A percentile compares a stretch with the other conserved stretches of the same genome.
Conservation (phyloP, 64 coral and sea anemone genomes). For the Dendronephthya gigantea region DNA sequence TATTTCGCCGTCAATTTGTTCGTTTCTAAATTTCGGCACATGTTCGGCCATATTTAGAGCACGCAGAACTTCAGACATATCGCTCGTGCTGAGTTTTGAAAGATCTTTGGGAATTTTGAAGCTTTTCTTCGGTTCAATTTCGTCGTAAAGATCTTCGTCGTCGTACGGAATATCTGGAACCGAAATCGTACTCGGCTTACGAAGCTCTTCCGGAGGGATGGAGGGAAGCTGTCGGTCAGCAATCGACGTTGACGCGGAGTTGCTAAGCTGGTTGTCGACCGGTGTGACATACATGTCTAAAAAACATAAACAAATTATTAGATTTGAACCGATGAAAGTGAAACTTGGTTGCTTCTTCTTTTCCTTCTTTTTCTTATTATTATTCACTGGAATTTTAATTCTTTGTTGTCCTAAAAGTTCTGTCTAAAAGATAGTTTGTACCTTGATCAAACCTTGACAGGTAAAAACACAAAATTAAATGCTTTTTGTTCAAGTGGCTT, state of each 20-base stretch:
- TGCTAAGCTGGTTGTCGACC: not conserved
- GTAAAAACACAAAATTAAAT: too few species aligned
- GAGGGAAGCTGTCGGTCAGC: not conserved
- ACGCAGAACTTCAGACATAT: not conserved
- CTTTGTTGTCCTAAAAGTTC: too few species aligned
- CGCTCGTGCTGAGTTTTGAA: not conserved
- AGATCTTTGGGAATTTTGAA: conserved; percentile 14
- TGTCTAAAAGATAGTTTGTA: too few species aligned
- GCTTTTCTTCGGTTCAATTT: not conserved
- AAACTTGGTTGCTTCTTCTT: too few species aligned
- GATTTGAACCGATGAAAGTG: too few species aligned
- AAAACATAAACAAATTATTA: not conserved
- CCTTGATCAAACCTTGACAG: too few species aligned
- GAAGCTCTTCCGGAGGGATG: not conserved
- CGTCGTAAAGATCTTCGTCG: not conserved
- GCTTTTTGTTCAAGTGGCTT: too few species aligned
- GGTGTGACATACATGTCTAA: conserved; percentile 20
- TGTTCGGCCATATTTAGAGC: not conserved
- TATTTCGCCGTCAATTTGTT: not conserved
- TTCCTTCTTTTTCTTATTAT: too few species aligned
- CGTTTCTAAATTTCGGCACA: not conserved
- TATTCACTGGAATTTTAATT: too few species aligned
- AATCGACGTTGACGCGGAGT: not conserved
- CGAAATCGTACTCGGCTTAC: not conserved
- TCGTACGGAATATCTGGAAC: not conserved